Base-by-base conservation (phyloP, 2,797 vertebrate genomes). In the Gymnocypris eckloni region DNA sequence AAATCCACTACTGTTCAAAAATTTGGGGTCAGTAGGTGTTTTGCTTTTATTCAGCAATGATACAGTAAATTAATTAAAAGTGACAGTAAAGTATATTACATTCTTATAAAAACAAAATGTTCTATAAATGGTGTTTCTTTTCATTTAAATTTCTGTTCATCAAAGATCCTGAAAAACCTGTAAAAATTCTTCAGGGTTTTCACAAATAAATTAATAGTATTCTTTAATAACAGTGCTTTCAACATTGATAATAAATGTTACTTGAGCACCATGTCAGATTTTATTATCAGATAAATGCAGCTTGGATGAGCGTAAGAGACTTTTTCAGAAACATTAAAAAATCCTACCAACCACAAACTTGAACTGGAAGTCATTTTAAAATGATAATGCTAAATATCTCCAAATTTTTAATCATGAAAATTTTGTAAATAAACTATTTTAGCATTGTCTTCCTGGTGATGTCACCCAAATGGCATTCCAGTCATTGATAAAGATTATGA, bases 401-500 rank as follows among this genome's bases (percentile, higher is more conserved):
- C 18, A 71, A 4, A 71, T 71, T 41, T 41, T 78, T 39, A 2
- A 5, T 15, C 20, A 41, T 70, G 9, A 39, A 70, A 50, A 28
- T 52, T 33, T 8, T 73, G 11, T 70, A 12, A 54, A 48, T 45
- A 4, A 56, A 25, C 16, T 33, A 33, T 10, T 45, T 56, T 54
- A 41, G 3, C 48, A 59, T 76, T 1, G 18, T 64, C 71, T 76
- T 13, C 13, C 7, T n/a, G 1, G 18, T 77, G 18, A 22, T 28
- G 13, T 67, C 43, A 78, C 81, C 52, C 66, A 25, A 79, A 80
- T 59, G 70, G 66, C 41, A 52, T 86, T 89, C 48, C 59, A 80
- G 66, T n/a, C 52, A 79, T 88, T 84, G 79, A 86, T 69, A 56
- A 45, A 81, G 43, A 28, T 83, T 61, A 50, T 59, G 33, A 75